Base-by-base conservation (phyloP, 2,797 vertebrate species). In the Rhabdophis nuchalis region DNA sequence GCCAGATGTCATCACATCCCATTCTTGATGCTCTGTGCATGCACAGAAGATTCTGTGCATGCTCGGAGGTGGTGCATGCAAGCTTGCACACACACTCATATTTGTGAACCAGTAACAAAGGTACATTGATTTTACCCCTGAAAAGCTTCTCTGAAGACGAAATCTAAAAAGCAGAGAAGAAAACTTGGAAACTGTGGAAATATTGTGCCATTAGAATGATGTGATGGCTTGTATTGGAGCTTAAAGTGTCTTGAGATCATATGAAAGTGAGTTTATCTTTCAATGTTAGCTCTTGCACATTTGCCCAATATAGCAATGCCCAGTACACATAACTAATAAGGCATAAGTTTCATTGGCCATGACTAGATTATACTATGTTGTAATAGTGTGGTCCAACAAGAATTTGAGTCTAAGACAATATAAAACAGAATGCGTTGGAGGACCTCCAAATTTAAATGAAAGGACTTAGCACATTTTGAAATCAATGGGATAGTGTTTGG, bases 121-220 rank as follows among this genome's bases (percentile, higher is more conserved):
- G 46, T 46, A 46, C 3, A 5, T 46, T 46, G 46, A 46, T 46
- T 46, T 46, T 5, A 46, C 46, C 5, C 46, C 46, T 46, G 46
- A 46, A 46, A 14, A 77, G n/a, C 20, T 68, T 87, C 77, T 53
- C 85, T 29, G 46, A 87, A 92, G 89, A 87, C 53, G 92, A 90
- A 87, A 90, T 90, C n/a, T 85, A 92, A 82, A 46, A 77, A 58
- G 60, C 50, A 90, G 90, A 87, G 29, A 52, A 77, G 87, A 64
- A 32, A 52, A 87, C 46, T 25, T 89, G 56, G 72, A 56, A 72
- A 89, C 85, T 29, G 87, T 85, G 53, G 53, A 87, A 87, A 87
- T 87, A 18, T 14, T 72, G 14, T 72, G 23, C 41, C n/a, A 92
- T 92, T 92, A 92, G 77, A 68, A 56, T 46, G 29, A 87, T 53